Evolutionary conservation across 2,113 vertebrate genomes (phyloP).

Genomic region (Gallinago paraguaiae): DNA sequence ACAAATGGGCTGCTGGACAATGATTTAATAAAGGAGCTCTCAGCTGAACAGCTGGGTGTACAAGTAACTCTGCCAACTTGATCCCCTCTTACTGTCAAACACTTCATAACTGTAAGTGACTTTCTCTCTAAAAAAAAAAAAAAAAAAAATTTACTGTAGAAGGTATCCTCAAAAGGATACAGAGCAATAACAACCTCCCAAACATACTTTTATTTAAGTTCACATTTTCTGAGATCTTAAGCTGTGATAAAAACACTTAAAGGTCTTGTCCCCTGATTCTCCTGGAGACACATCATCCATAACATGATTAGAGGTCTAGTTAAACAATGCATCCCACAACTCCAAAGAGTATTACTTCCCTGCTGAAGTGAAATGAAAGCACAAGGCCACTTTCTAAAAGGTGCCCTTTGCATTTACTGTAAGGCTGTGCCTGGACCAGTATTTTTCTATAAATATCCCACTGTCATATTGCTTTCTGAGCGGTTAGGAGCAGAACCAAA

Average conservation of each 20-base stretch:
- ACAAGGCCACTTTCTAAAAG: conserved; percentile 56
- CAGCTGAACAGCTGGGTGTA: conserved; percentile 27
- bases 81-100: conserved; percentile 67
- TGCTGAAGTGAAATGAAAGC: conserved; percentile 58
- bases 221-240: conserved; percentile 72
- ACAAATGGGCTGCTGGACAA: conserved; percentile 64
- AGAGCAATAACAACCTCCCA: conserved; percentile 71
- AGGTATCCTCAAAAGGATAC: conserved; percentile 74
- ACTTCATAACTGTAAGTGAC: conserved; percentile 72
- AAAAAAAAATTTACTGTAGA: background rate
- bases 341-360: conserved; percentile 50
- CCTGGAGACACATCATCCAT: conserved; percentile 70
- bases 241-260: conserved; percentile 68
- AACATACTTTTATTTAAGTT: conserved; percentile 72
- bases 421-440: conserved; percentile 23
- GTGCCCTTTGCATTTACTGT: conserved; percentile 46
- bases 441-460: conserved; percentile 54
- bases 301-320: conserved; percentile 61
- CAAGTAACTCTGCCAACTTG: conserved; percentile 66
- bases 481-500: background rate
- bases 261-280: conserved; percentile 71
- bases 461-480: conserved; percentile 34
- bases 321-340: conserved; percentile 61
- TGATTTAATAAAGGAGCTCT: conserved; percentile 72
- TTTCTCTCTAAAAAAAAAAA: conserved; percentile 30